Conservation (phyloP, 2,888 invertebrate species). For the Escarpia spicata region DNA sequence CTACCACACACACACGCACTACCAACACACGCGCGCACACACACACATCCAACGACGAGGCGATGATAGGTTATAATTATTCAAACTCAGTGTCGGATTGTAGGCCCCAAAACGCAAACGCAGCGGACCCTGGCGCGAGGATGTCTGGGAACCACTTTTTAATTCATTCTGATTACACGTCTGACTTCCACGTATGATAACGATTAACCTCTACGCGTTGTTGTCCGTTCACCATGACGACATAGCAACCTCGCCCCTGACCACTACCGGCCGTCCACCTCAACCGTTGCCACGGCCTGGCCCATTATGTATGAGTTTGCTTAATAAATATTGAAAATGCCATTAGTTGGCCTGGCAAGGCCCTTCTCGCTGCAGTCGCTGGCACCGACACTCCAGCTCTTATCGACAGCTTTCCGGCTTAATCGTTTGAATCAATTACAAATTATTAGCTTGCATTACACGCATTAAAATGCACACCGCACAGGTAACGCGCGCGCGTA, state of each 20-base stretch:
- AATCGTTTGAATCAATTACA: background rate
- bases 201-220: background rate
- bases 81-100: too few relatives aligned
- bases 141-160: background rate
- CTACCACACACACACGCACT: too few relatives aligned
- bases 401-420: background rate
- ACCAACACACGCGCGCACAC: too few relatives aligned
- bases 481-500: too few relatives aligned
- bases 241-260: background rate
- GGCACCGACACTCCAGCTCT: background rate
- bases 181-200: background rate
- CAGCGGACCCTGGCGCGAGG: too few relatives aligned
- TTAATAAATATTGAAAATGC: background rate
- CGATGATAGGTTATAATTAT: too few relatives aligned
- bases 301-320: background rate
- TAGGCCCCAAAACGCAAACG: too few relatives aligned
- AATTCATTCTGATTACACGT: background rate
- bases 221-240: constrained; percentile 9
- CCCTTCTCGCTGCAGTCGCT: background rate
- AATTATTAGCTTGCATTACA: background rate
- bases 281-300: background rate
- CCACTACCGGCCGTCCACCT: background rate
- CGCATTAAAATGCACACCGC: too few relatives aligned
- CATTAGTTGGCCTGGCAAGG: background rate
- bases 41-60: too few relatives aligned